Evolutionary conservation across 2,113 vertebrate genomes (phyloP).

Genomic region (Oncorhynchus keta): DNA sequence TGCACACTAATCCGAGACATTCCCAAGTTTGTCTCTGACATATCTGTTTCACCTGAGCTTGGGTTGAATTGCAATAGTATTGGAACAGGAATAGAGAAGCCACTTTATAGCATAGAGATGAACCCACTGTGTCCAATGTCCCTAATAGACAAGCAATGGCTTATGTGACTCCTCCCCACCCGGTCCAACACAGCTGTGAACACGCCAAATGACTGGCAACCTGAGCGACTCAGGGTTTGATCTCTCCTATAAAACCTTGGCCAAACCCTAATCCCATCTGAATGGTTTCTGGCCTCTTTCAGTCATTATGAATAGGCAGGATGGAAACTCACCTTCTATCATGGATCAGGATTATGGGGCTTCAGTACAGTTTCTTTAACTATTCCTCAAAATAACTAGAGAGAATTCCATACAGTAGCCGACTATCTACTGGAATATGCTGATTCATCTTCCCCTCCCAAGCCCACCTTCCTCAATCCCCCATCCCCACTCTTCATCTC

Average conservation of each 20-base stretch:
- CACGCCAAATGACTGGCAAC: not conserved
- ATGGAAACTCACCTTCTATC: not conserved
- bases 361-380: constrained; percentile 17
- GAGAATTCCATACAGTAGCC: constrained; percentile 29
- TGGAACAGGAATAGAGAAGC: too few relatives aligned
- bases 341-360: constrained; percentile 1
- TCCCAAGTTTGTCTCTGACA: too few relatives aligned
- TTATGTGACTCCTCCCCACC: not conserved
- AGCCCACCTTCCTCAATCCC: not conserved
- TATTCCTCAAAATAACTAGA: constrained; percentile 23
- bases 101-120: too few relatives aligned
- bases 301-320: not conserved
- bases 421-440: not conserved
- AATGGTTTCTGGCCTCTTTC: not conserved
- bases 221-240: not conserved
- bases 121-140: too few relatives aligned
- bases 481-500: not conserved
- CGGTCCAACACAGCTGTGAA: not conserved
- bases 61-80: too few relatives aligned
- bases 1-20: too few relatives aligned
- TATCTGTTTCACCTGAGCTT: too few relatives aligned
- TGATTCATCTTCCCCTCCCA: constrained; percentile 1
- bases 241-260: not conserved
- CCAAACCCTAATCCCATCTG: not conserved
- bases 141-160: not conserved